Evolutionary conservation across 2,113 vertebrate genomes (phyloP).

Genomic region (Smithornis capensis): DNA sequence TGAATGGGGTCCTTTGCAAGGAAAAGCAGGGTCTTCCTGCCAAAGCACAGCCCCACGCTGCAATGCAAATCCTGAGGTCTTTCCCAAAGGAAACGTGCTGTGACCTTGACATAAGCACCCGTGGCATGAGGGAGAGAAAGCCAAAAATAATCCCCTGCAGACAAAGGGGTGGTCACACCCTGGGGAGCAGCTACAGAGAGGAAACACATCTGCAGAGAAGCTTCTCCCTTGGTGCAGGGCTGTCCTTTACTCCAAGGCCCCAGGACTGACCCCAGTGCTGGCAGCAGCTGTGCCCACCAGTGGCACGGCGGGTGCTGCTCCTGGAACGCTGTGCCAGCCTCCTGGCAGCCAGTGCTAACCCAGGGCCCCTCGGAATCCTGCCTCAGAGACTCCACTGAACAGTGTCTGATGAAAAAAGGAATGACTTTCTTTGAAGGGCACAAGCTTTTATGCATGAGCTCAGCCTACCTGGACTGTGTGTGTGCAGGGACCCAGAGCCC

Average conservation of each 20-base stretch:
- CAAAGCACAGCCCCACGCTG: neutral
- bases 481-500: neutral
- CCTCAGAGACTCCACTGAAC: neutral
- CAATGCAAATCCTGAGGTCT: neutral
- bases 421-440: slow-evolving; percentile 65
- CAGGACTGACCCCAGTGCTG: neutral
- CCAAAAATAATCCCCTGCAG: neutral
- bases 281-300: neutral
- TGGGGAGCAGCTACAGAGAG: neutral
- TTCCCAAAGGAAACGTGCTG: neutral
- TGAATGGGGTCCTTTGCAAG: neutral
- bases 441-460: slow-evolving; percentile 3
- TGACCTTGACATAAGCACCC: neutral
- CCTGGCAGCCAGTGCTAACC: neutral
- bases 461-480: neutral
- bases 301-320: neutral
- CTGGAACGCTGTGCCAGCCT: neutral
- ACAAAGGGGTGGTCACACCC: neutral
- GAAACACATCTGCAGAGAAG: neutral
- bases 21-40: neutral
- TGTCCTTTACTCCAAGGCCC: accelerated
- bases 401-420: neutral
- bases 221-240: neutral
- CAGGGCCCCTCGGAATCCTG: neutral
- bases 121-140: neutral